Base-by-base conservation (phyloP, 2,113 vertebrate genomes). In the Saiga tatarica region DNA sequence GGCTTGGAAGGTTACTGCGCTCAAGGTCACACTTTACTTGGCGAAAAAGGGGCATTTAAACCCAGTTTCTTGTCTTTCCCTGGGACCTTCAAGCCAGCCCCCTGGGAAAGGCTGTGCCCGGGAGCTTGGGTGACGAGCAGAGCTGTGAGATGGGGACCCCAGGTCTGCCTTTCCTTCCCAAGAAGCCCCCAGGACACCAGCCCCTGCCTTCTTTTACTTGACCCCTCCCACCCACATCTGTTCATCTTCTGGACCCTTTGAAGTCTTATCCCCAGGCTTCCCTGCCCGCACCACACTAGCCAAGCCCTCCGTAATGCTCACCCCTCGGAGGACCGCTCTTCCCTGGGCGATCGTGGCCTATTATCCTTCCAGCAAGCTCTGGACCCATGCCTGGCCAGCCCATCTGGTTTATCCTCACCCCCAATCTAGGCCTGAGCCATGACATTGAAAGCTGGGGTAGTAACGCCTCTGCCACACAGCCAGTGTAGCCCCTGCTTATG, bases 151-250 rank as follows among this genome's bases (percentile, higher is more conserved):
- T 7, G 12, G 33, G 59, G 10, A 2, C n/a, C 53, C 12, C 60
- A 30, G 55, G 12, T 1, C 78, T 30, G 45, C 47, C 26, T 39
- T 76, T n/a, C 36, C 55, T 25, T 26, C 53, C 45, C 17, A 13
- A 47, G 67, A 62, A 93, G 33, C 25, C 30, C 17, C 16, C 6
- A 0, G 19, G 4, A 21, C 39, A 8, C 45, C 6, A 12, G 25
- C 8, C 39, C 12, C 15, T 9, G 39, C 83, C 45, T 50, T 33
- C 0, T 33, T 30, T 45, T 30, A 4, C 26, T 2, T 0, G 50
- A 19, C 30, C 47, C 19, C 60, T 87, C 52, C 7, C 0, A 0
- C 45, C 26, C 0, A 0, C 39, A 0, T 7, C 53, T n/a, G 4
- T 33, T 47, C 33, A 0, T 30, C 91, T 26, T 59, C 81, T 6